Percentiles rank a stretch among this genome's conserved stretches.
Evolutionary conservation across 2,888 invertebrate genomes (phyloP).

Genomic region (Melanotus villosus): DNA sequence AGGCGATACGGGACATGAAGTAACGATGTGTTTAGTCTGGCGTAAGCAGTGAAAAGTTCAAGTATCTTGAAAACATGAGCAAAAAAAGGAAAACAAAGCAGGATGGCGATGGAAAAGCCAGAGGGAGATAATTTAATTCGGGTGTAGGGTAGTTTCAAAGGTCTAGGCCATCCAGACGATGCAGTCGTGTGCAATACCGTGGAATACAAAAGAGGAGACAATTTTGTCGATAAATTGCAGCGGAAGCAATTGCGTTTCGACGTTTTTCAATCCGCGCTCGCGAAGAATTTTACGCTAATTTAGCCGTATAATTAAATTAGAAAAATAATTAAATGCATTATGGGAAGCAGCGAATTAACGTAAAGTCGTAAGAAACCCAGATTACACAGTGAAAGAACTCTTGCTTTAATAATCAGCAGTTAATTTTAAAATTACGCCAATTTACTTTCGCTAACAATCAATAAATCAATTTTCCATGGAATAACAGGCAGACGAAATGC

Average conservation of each 20-base stretch:
- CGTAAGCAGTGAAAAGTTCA: constrained; percentile 2
- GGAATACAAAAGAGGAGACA: background rate
- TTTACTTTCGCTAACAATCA: no score
- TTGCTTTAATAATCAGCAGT: no score
- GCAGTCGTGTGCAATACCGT: constrained; percentile 8
- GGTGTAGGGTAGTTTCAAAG: background rate
- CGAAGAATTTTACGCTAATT: background rate
- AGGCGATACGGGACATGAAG: background rate
- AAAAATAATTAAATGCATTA: no score
- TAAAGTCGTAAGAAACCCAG: no score
- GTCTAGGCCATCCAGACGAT: constrained; percentile 15
- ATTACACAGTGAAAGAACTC: no score
- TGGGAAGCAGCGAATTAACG: no score
- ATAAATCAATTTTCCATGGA: no score
- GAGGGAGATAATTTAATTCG: constrained; percentile 9
- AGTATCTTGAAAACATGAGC: background rate
- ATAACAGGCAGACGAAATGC: no score
- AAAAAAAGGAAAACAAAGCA: background rate
- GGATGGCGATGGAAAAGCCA: background rate
- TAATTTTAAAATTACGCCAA: no score
- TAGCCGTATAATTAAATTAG: background rate
- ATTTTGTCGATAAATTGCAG: background rate
- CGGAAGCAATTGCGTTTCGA: background rate
- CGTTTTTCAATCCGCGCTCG: background rate
- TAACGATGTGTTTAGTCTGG: constrained; percentile 6